A percentile compares a stretch with the other conserved stretches of the same genome.
Evolutionary conservation across 1,140 invertebrate genomes (phyloP).

Genomic region (Gryllus bimaculatus): DNA sequence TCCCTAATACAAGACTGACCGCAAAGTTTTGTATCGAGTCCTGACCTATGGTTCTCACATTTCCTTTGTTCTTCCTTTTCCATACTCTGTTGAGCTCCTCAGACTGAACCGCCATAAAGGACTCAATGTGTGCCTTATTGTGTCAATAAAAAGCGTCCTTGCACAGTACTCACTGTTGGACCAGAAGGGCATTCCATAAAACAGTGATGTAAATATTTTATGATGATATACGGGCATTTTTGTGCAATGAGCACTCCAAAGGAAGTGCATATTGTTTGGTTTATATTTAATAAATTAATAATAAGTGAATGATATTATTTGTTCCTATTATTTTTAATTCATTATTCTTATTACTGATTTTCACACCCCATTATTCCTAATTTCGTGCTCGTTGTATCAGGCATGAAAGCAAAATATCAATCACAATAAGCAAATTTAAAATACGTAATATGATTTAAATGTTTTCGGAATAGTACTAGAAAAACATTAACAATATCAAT

Average conservation of each 20-base stretch:
- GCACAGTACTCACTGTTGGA: neutral
- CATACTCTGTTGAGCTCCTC: neutral
- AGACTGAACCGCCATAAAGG: neutral
- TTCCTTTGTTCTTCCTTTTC: neutral
- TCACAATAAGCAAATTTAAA: too few relatives aligned
- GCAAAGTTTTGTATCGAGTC: neutral
- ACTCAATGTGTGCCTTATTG: neutral
- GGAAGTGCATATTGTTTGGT: neutral
- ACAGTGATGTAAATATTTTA: neutral
- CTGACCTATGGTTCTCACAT: neutral
- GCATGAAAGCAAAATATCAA: too few relatives aligned
- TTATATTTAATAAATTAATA: neutral
- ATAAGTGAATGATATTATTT: neutral
- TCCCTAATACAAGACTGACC: neutral
- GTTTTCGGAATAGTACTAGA: too few relatives aligned
- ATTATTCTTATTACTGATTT: too few relatives aligned
- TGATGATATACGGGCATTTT: neutral
- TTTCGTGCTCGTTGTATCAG: too few relatives aligned
- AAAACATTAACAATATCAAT: too few relatives aligned
- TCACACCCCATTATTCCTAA: too few relatives aligned
- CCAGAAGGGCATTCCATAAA: neutral
- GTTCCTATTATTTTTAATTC: too few relatives aligned
- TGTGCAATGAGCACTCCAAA: neutral
- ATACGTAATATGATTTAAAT: too few relatives aligned
- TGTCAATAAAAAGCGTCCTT: neutral